Evolutionary conservation across 2,797 vertebrate genomes (phyloP).

Genomic region (Myiotriccus ornatus): DNA sequence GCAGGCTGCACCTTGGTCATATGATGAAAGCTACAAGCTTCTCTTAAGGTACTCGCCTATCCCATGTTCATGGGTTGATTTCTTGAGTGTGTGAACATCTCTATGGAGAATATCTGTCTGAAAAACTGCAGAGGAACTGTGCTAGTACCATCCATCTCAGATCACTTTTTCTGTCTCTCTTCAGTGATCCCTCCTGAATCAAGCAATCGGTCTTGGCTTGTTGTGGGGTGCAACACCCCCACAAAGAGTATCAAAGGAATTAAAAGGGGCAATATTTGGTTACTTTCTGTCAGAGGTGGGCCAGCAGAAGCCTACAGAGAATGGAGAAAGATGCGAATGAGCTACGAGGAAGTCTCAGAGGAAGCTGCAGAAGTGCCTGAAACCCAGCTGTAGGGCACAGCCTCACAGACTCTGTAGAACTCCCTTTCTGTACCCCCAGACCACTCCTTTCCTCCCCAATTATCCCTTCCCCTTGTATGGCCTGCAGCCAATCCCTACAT

Average conservation of each 20-base stretch:
- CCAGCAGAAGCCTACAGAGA: no score
- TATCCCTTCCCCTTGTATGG: no score
- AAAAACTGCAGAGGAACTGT: not conserved
- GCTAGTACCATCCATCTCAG: not conserved
- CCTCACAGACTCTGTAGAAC: no score
- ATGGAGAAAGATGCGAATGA: no score
- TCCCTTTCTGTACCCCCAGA: no score
- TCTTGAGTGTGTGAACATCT: not conserved
- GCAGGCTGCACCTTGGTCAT: not conserved
- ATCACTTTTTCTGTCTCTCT: not conserved
- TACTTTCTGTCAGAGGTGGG: no score
- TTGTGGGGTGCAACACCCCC: not conserved
- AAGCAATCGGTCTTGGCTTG: not conserved
- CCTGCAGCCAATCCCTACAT: no score
- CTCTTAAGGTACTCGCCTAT: not conserved
- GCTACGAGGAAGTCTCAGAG: no score
- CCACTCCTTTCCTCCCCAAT: no score
- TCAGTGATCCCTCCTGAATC: not conserved
- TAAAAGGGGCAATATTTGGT: not conserved
- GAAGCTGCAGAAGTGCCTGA: no score
- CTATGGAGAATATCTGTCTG: not conserved
- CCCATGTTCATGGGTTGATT: not conserved
- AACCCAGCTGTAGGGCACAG: no score
- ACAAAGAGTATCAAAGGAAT: not conserved
- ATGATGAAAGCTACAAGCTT: not conserved